A percentile compares a stretch with the other conserved stretches of the same genome.
Conservation (phyloP, 2,113 vertebrate species). For the Polyodon spathula region DNA sequence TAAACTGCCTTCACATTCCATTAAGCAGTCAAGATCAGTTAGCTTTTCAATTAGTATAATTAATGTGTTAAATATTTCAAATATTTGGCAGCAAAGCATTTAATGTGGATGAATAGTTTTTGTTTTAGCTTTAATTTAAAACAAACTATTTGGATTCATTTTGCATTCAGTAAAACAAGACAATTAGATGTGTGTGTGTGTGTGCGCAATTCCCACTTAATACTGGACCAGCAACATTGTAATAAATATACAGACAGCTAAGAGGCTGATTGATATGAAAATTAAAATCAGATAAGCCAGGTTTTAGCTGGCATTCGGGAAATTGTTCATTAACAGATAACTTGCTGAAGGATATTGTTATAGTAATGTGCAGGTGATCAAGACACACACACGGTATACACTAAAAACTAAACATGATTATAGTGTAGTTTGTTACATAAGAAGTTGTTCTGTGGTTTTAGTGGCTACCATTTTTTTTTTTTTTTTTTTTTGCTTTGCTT, state of each 20-base stretch:
- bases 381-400: background rate
- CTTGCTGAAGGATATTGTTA: background rate
- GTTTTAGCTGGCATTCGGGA: slow-evolving; percentile 7
- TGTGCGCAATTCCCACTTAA: background rate
- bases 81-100: slow-evolving; percentile 56
- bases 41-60: slow-evolving; percentile 52
- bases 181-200: background rate
- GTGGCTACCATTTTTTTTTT: background rate
- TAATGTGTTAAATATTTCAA: slow-evolving; percentile 52
- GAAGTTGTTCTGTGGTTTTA: background rate
- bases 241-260: slow-evolving; percentile 1
- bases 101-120: slow-evolving; percentile 12
- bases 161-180: background rate
- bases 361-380: background rate
- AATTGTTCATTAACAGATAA: slow-evolving; percentile 22
- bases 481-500: background rate
- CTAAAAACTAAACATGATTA: background rate
- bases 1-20: slow-evolving; percentile 69
- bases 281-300: slow-evolving; percentile 3
- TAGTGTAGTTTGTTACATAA: background rate
- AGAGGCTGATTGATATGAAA: slow-evolving; percentile 1
- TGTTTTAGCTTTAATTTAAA: too few species aligned
- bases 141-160: too few species aligned
- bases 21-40: slow-evolving; percentile 63
- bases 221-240: background rate